A percentile compares a stretch with the other conserved stretches of the same genome.
Conservation (phyloP, 2,797 vertebrate genomes). For the Phoeniculus purpureus region DNA sequence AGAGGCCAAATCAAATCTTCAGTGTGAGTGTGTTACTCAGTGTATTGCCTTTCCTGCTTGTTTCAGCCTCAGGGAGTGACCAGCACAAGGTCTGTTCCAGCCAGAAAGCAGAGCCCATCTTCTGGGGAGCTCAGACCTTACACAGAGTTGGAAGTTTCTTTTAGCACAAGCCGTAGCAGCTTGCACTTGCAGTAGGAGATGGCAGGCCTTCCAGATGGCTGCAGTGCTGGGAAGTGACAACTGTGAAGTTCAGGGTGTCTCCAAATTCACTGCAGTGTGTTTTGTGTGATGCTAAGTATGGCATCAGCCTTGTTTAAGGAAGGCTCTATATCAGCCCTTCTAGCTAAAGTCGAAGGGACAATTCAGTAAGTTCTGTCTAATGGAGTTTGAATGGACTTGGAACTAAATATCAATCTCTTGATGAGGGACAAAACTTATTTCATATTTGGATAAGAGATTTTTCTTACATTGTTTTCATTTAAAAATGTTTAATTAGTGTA, state of each 20-base stretch:
- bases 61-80: background rate
- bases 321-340: slow-evolving; percentile 10
- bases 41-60: accelerated
- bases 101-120: background rate
- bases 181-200: slow-evolving; percentile 56
- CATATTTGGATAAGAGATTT: background rate
- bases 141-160: slow-evolving; percentile 14
- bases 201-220: slow-evolving; percentile 61
- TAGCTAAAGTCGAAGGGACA: slow-evolving; percentile 30
- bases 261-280: slow-evolving; percentile 51
- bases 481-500: background rate
- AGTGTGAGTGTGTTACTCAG: accelerated
- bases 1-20: background rate
- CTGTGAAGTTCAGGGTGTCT: slow-evolving; percentile 65
- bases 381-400: background rate
- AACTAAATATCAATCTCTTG: background rate
- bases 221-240: slow-evolving; percentile 48
- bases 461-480: background rate
- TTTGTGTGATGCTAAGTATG: slow-evolving; percentile 32
- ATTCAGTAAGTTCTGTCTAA: background rate
- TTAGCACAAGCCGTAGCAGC: slow-evolving; percentile 36
- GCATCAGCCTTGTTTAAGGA: slow-evolving; percentile 48
- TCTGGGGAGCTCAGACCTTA: background rate
- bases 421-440: background rate
- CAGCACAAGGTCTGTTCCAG: background rate